These are phyloP conservation scores for Prunella strophiata DNA, from an alignment of 2,797 vertebrate genomes.

Conservation along the genomic window DNA sequence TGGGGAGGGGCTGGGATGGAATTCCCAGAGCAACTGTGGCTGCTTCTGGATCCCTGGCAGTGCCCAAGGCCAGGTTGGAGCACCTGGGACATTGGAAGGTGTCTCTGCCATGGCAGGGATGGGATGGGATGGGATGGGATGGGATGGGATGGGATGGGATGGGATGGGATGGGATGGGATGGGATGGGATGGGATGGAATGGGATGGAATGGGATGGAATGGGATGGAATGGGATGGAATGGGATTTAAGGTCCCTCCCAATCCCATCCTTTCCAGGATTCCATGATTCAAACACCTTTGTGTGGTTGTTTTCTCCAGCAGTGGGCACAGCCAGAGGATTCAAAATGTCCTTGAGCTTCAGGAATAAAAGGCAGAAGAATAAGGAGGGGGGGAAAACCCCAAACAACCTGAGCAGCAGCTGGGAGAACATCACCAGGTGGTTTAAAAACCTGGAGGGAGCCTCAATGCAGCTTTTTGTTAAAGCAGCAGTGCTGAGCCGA, in stretches of 20 bases:
- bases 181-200: too few relatives aligned
- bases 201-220: too few relatives aligned
- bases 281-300: neutral
- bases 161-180: too few relatives aligned
- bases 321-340: neutral
- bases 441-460: neutral
- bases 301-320: neutral
- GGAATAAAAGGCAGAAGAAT: neutral
- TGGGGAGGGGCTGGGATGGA: neutral
- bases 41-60: neutral
- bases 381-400: neutral
- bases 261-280: neutral
- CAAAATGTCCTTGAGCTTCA: neutral
- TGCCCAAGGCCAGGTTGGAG: neutral
- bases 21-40: neutral
- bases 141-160: too few relatives aligned
- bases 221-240: too few relatives aligned
- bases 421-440: neutral
- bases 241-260: neutral
- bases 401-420: neutral
- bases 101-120: neutral
- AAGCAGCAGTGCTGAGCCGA: neutral
- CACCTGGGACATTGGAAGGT: neutral
- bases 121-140: too few relatives aligned
- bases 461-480: neutral